These are phyloP conservation scores for Sorex maritimensis DNA, from an alignment of 2,797 vertebrate genomes.

Conservation along the genomic window DNA sequence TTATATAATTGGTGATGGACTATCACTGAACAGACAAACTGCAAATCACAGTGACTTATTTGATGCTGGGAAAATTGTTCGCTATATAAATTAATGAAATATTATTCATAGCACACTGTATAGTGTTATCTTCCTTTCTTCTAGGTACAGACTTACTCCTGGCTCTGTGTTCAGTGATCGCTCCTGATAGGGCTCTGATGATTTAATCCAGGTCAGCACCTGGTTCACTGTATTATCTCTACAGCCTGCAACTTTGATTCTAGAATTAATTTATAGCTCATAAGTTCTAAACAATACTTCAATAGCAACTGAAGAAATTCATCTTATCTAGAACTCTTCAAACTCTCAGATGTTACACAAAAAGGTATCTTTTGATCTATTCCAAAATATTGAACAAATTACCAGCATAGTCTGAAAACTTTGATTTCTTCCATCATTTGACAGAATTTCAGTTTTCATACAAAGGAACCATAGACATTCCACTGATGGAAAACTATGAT, in stretches of 20 bases:
- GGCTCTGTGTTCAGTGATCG: too few relatives aligned
- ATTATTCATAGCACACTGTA: too few relatives aligned
- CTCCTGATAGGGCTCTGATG: too few relatives aligned
- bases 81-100: not conserved
- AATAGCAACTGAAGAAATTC: not conserved
- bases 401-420: not conserved
- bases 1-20: not conserved
- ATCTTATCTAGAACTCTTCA: not conserved
- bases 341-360: not conserved
- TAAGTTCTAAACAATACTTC: not conserved
- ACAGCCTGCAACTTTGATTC: too few relatives aligned
- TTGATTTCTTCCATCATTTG: conserved; percentile 12
- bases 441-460: not conserved
- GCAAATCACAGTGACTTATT: not conserved
- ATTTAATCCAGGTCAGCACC: too few relatives aligned
- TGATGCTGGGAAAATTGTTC: not conserved
- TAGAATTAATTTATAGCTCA: not conserved
- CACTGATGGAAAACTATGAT: not conserved
- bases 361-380: not conserved
- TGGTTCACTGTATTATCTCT: too few relatives aligned
- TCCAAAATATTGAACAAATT: conserved; percentile 18
- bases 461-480: not conserved
- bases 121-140: too few relatives aligned
- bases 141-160: too few relatives aligned
- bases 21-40: not conserved